Conservation (phyloP, 2,888 invertebrate species). For the Eilema depressum region DNA sequence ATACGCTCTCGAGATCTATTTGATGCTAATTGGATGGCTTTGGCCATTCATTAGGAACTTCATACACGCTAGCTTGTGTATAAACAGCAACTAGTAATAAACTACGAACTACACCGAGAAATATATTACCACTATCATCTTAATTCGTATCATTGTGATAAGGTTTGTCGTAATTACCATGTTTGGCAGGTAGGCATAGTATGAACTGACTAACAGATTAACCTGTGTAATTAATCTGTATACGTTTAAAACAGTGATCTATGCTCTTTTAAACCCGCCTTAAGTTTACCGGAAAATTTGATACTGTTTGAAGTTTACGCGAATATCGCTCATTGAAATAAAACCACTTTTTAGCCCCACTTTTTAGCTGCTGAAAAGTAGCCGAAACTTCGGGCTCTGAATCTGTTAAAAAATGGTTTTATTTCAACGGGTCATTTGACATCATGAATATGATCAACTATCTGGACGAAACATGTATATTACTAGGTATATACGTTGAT, state of each 20-base stretch:
- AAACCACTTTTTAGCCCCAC: too few relatives aligned
- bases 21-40: conserved; percentile 47
- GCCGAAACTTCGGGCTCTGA: too few relatives aligned
- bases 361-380: too few relatives aligned
- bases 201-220: too few relatives aligned
- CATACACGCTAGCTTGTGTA: conserved; percentile 40
- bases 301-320: too few relatives aligned
- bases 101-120: not conserved
- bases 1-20: conserved; percentile 43
- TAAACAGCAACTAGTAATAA: conserved; percentile 26
- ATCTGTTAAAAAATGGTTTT: too few relatives aligned
- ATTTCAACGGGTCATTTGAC: too few relatives aligned
- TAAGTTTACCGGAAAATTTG: too few relatives aligned
- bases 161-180: not conserved
- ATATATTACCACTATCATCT: not conserved
- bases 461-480: not conserved
- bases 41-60: conserved; percentile 49
- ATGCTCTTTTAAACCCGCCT: too few relatives aligned
- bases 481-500: not conserved
- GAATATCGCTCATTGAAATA: too few relatives aligned
- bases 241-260: not conserved
- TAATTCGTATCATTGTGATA: not conserved
- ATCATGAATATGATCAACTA: too few relatives aligned
- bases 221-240: not conserved
- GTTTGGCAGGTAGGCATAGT: not conserved